Conservation (phyloP, 1,140 invertebrate genomes). For the Globodera ellingtonae region DNA sequence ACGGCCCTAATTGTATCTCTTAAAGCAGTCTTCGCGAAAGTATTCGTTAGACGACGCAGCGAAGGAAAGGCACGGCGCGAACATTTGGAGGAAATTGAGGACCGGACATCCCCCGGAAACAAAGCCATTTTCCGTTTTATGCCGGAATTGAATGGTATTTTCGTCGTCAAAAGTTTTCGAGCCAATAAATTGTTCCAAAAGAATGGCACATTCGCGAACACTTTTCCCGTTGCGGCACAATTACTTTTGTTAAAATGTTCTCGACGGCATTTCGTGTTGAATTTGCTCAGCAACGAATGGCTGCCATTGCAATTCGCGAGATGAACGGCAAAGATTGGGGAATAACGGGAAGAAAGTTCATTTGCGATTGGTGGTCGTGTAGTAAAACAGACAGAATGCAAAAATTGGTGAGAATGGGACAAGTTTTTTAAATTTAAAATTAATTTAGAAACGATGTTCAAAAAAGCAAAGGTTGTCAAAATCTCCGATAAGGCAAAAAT, state of each 20-base stretch:
- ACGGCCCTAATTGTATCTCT: no score
- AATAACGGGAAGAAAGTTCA: background rate
- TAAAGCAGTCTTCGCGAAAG: no score
- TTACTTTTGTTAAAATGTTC: background rate
- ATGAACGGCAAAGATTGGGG: background rate
- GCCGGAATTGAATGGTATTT: no score
- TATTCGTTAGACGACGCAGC: no score
- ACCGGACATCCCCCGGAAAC: background rate
- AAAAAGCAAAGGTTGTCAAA: no score
- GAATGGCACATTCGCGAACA: background rate
- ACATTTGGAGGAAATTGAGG: background rate
- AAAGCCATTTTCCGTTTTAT: background rate
- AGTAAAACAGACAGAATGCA: no score
- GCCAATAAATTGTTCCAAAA: background rate
- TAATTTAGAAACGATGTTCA: no score
- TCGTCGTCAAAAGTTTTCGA: no score
- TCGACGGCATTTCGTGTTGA: background rate
- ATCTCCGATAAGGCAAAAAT: no score
- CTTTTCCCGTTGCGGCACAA: background rate
- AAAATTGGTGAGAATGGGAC: no score
- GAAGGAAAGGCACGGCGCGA: no score
- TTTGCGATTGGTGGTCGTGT: background rate
- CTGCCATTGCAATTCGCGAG: background rate
- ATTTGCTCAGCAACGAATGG: background rate
- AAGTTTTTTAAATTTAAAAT: no score